Evolutionary conservation across 2,888 invertebrate genomes (phyloP), one percentile per base, ranked within the genome.

Genomic region (Ochropacha duplaris): DNA sequence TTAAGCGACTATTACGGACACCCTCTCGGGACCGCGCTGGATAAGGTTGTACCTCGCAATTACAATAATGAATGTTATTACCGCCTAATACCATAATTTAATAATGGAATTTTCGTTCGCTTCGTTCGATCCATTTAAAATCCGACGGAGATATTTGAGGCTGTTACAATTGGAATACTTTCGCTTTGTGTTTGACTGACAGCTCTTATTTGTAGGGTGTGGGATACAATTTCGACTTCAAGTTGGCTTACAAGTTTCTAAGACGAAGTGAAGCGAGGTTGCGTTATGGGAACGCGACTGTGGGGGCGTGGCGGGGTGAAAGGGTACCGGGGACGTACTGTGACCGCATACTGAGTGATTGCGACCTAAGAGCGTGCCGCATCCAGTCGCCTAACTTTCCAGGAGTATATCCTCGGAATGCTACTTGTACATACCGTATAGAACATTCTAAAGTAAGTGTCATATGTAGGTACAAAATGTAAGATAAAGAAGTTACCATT

Each of bases 321-420:
- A 88, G 95, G 59, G 95, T 96, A 54, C 94, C 95, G 19, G 96
- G 95, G 65, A 96, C 96, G 64, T 96, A 96, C 85, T 97, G 97
- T 87, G 96, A 97, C 90, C 94, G 96, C 75, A 94, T 96, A 72
- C 94, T 97, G 73, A 96, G 96, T 77, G 95, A 96, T 82, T 97
- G 97, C 84, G 96, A 96, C 85, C 94, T 94, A 60, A 86, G 88
- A 68, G 91, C 92, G 51, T 96, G 96, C 87, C 95, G 96, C 64
- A 95, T 97, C 62, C 96, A 97, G 87, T 97, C 97, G 24, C 98
- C 98, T 12, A 98, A 98, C 93, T 98, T 96, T 86, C 97, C 97
- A 12, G 98, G 98, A 56, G 95, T 97, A 68, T 98, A 98, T 87
- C 97, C 97, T 5, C 93, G 97, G 61, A 97, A 97, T 86, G 96